Evolutionary conservation across 1,140 invertebrate species (phyloP), one percentile per base, ranked within the genome.

Genomic region (Drusus annulatus): DNA sequence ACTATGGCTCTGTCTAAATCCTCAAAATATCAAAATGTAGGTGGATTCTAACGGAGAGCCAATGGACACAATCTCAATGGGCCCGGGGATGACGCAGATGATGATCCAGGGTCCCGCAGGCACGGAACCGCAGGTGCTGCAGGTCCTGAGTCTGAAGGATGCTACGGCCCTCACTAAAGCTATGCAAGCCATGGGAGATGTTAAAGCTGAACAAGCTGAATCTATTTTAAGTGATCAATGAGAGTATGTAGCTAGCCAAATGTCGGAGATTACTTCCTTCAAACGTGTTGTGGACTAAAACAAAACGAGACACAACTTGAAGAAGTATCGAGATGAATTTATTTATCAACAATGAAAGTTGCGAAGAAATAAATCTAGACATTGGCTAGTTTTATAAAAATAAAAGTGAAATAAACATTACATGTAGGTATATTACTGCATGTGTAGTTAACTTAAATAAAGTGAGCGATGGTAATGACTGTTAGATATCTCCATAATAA

Each of bases 81-180:
- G 92, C 83, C 94, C 91, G 76, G 93, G 90, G 79, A 94, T 94
- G 86, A 94, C 95, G 84, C 94, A 94, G 81, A 94, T 95, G 90
- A 94, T 95, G 88, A 94, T 95, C 86, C 91, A 95, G 90, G 90
- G 93, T 83, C 90, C 93, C 4, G 91, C 91, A 7, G 93, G 92
- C 51, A 90, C 91, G 50, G 93, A 94, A 84, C 93, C 94, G 56
- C 94, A 95, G 87, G 94, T 95, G 79, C 89, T 96, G 80, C 95
- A 96, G 87, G 94, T 96, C 79, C 92, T 96, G 83, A 95, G 94
- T 69, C 89, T 95, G 51, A 96, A 96, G 87, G 94, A 96, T 87
- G 94, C 94, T 78, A 94, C 94, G 69, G 93, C 93, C 56, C 90
- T 96, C 56, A 94, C 93, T 80, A 95, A 95, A 87, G 94, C 94